Conservation (phyloP, 2,797 vertebrate genomes). For the Huso huso region DNA sequence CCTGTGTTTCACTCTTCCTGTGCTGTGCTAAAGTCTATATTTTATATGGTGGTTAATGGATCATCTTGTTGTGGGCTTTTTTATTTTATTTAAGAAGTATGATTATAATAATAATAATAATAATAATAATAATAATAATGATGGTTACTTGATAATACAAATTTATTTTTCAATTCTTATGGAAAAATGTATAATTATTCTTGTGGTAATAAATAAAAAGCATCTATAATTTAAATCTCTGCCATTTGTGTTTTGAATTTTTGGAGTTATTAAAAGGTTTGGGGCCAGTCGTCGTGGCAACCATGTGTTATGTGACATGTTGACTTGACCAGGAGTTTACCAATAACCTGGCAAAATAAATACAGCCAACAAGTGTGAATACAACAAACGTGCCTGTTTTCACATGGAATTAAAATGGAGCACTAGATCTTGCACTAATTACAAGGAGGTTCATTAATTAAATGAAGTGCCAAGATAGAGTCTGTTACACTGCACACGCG, state of each 20-base stretch:
- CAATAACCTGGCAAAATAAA: too few relatives aligned
- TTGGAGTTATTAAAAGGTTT: too few relatives aligned
- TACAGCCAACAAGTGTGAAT: too few relatives aligned
- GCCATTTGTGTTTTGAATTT: neutral
- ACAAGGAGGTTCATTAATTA: too few relatives aligned
- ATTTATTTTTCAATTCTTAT: constrained; percentile 38
- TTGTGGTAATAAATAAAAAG: constrained; percentile 38
- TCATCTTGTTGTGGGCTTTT: constrained; percentile 24
- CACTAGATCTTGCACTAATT: too few relatives aligned
- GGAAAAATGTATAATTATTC: constrained; percentile 39
- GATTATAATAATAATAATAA: constrained; percentile 6
- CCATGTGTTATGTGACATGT: too few relatives aligned
- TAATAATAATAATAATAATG: constrained; percentile 14
- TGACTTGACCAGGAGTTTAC: too few relatives aligned
- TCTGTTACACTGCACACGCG: too few relatives aligned
- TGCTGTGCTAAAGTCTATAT: constrained; percentile 6
- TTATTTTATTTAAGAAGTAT: neutral
- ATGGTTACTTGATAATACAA: constrained; percentile 30
- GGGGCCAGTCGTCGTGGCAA: too few relatives aligned
- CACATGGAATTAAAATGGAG: too few relatives aligned
- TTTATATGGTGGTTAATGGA: constrained; percentile 19
- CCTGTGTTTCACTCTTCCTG: neutral
- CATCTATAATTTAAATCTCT: neutral
- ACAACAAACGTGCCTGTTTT: too few relatives aligned
- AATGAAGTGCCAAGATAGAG: too few relatives aligned